Percentiles rank a stretch among this genome's conserved stretches.
Conservation (phyloP, 2,888 invertebrate genomes). For the Dicyrtoma fusca region DNA sequence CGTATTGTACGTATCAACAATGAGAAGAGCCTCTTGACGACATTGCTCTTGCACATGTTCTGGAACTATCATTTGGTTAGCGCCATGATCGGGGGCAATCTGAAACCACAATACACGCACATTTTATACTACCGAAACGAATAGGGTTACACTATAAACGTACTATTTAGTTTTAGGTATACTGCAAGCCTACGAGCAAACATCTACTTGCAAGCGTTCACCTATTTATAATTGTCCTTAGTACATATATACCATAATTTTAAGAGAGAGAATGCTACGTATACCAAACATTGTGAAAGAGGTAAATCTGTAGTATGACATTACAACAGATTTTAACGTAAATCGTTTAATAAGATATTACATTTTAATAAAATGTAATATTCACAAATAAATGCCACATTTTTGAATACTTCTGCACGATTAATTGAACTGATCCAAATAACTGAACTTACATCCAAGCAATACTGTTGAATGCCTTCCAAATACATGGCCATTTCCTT, state of each 20-base stretch:
- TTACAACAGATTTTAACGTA: background rate
- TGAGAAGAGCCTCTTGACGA: slow-evolving; percentile 77
- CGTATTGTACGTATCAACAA: slow-evolving; percentile 73
- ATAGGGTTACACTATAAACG: too few relatives aligned
- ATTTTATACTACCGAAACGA: too few relatives aligned
- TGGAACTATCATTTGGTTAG: slow-evolving; percentile 84
- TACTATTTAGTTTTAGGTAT: too few relatives aligned
- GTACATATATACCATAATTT: too few relatives aligned
- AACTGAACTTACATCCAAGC: slow-evolving; percentile 67
- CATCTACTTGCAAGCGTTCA: too few relatives aligned
- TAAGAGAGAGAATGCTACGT: too few relatives aligned
- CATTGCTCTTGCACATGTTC: slow-evolving; percentile 85
- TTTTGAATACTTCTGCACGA: too few relatives aligned
- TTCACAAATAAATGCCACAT: too few relatives aligned
- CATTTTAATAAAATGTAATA: background rate
- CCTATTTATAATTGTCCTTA: too few relatives aligned
- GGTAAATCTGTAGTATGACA: background rate
- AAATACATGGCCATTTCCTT: slow-evolving; percentile 82
- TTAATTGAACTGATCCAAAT: too few relatives aligned
- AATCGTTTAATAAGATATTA: background rate
- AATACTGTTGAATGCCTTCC: slow-evolving; percentile 80
- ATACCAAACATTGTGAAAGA: slow-evolving; percentile 10
- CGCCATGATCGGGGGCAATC: slow-evolving; percentile 83
- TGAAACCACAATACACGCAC: slow-evolving; percentile 56
- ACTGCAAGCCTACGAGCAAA: too few relatives aligned